Base-by-base conservation (phyloP, 2,797 vertebrate species). In the Benthosema pterotum region DNA sequence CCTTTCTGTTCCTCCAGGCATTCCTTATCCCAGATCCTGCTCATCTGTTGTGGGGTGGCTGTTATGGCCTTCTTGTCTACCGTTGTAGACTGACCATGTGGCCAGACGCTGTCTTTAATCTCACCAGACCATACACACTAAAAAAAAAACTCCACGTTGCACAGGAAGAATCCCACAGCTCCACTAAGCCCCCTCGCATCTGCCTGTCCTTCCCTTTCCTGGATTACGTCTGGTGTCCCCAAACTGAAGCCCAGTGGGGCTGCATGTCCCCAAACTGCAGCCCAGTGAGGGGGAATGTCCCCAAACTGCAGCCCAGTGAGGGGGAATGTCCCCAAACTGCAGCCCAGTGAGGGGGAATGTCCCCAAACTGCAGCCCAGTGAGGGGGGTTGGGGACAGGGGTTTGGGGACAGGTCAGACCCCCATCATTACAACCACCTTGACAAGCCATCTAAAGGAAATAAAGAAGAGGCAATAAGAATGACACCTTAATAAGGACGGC, bases 11-110 rank as follows among this genome's bases (percentile, higher is more conserved):
- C 83, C 63, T 73, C 62, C 86, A 99, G 98, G 85, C 94, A 94
- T 68, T 98, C 97, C 16, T 51, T 98, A 17, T 82, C 94, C 72
- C 97, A 99, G 76, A 91, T 98, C 65, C 84, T 97, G 45, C 93
- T 99, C 79, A 91, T 99, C 50, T 91, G 94, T 85, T 86, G 87
- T 3, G 97, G 98, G 17, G 93, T 98, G 59, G 87, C 92, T 25
- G 93, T 96, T 78, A 98, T 99, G 95, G 95, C 94, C 71, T 76
- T 96, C 74, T 91, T 99, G 51, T 95, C 97, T 0, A 75, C 90
- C 52, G 85, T 94, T 12, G 87, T 94, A 0, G 94, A 94, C 67
- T 96, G 88, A 93, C 83, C 63, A 14, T 63, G 58, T 43, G 25
- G 65, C 5, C 38, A 59, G 53, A 4, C 0, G 28, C 17, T 22